These are phyloP conservation scores for Gymnocypris eckloni DNA, from an alignment of 2,797 vertebrate genomes.

Conservation along the genomic window DNA sequence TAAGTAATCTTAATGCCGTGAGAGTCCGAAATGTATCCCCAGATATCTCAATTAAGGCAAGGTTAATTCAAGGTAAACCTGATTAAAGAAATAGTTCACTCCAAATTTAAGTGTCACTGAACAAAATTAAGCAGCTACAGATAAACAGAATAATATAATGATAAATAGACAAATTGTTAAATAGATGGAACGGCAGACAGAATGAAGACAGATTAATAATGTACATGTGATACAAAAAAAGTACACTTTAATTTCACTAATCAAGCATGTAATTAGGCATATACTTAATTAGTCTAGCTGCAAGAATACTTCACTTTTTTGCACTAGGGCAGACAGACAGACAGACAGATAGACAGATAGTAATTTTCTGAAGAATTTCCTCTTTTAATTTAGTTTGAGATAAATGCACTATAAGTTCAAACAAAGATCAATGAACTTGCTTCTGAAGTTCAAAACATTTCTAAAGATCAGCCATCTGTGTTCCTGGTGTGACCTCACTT, in stretches of 20 bases:
- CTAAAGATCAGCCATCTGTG: conserved; percentile 60
- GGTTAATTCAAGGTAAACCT: not conserved
- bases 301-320: too few species aligned
- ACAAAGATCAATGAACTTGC: not conserved
- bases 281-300: too few species aligned
- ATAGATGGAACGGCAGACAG: not conserved
- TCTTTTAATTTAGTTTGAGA: not conserved
- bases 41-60: not conserved
- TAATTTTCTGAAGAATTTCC: not conserved
- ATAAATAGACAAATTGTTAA: not conserved
- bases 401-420: not conserved
- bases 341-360: too few species aligned
- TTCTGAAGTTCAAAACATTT: conserved; percentile 39
- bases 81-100: not conserved
- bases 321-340: too few species aligned
- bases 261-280: too few species aligned
- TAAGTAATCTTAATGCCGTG: conserved; percentile 2
- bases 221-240: too few species aligned
- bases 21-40: not conserved
- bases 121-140: not conserved
- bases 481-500: conserved; percentile 52
- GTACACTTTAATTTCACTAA: too few species aligned
- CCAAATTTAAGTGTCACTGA: not conserved
- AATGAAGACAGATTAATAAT: not conserved
- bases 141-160: not conserved